Conservation (phyloP, 2,113 vertebrate genomes). For the Nyctereutes procyonoides region DNA sequence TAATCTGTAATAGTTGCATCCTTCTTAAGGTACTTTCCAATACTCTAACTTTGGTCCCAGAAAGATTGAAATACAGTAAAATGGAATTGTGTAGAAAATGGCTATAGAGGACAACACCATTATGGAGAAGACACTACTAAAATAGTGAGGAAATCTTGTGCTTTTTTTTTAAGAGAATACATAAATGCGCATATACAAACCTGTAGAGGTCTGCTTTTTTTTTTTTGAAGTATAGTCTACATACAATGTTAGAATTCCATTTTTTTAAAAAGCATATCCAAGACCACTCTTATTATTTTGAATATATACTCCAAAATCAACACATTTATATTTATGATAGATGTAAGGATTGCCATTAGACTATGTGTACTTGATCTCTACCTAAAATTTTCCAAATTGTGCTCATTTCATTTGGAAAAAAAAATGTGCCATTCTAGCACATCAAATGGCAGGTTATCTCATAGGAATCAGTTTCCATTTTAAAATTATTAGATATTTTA, state of each 20-base stretch:
- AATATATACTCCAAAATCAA: neutral
- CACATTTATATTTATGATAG: neutral
- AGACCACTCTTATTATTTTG: neutral
- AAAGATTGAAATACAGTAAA: neutral
- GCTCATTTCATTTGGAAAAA: constrained; percentile 60
- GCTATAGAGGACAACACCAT: neutral
- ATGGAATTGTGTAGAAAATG: neutral
- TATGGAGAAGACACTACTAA: neutral
- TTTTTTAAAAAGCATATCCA: neutral
- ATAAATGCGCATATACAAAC: neutral
- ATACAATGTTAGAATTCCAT: neutral
- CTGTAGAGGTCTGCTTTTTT: neutral
- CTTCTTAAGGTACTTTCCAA: neutral
- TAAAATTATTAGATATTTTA: constrained; percentile 64
- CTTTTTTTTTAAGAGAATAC: neutral
- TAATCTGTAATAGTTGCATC: neutral
- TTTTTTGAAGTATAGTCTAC: neutral
- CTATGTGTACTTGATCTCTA: neutral
- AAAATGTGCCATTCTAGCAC: constrained; percentile 45
- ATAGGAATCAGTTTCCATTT: constrained; percentile 50
- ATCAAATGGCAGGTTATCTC: constrained; percentile 56
- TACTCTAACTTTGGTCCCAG: neutral
- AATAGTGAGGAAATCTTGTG: neutral
- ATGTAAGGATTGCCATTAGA: neutral
- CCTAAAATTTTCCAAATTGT: constrained; percentile 31